These are phyloP conservation scores for Thelaira solivaga DNA, from an alignment of 2,888 invertebrate genomes.

Conservation along the genomic window DNA sequence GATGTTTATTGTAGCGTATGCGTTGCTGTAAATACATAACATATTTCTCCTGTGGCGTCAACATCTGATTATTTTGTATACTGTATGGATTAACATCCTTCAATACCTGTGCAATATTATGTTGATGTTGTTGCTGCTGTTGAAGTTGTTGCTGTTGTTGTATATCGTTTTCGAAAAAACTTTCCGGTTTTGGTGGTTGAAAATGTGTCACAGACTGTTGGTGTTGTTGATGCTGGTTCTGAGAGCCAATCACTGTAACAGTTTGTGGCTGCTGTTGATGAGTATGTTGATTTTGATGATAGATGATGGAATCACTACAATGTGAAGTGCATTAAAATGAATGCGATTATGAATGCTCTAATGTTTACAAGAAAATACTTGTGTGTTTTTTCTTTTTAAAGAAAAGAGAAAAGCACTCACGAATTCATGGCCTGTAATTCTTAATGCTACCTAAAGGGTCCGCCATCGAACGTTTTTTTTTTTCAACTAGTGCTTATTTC, in stretches of 20 bases:
- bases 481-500: too few relatives aligned
- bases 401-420: too few relatives aligned
- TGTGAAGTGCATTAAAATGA: constrained; percentile 56
- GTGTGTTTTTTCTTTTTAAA: too few relatives aligned
- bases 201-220: constrained; percentile 57
- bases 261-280: constrained; percentile 59
- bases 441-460: too few relatives aligned
- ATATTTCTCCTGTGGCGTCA: constrained; percentile 76
- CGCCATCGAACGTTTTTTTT: too few relatives aligned
- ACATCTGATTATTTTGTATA: constrained; percentile 65
- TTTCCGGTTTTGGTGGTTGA: constrained; percentile 59
- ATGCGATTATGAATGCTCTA: constrained; percentile 53
- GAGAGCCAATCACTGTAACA: constrained; percentile 62
- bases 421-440: too few relatives aligned
- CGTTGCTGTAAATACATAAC: constrained; percentile 75
- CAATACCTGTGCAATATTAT: constrained; percentile 55
- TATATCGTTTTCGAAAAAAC: constrained; percentile 60
- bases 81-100: constrained; percentile 50
- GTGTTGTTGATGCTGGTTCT: constrained; percentile 57
- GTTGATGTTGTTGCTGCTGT: constrained; percentile 57
- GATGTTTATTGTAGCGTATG: constrained; percentile 68
- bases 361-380: constrained; percentile 10
- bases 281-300: constrained; percentile 52
- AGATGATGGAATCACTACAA: constrained; percentile 52
- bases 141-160: constrained; percentile 31